Conservation (phyloP, 2,797 vertebrate species). For the Leptoclinus maculatus region DNA sequence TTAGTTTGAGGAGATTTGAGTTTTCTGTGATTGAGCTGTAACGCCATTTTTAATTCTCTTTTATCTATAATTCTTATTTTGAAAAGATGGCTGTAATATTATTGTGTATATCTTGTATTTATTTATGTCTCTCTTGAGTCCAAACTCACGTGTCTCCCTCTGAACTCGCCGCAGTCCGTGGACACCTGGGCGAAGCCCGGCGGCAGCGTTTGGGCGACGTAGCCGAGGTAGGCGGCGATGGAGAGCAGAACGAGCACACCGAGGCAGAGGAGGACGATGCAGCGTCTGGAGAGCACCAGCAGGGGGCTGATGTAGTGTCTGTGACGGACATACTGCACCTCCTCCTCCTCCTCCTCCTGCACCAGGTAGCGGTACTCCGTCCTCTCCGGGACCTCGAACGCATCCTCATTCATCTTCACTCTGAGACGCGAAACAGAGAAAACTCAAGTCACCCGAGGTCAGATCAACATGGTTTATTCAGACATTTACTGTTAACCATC, state of each 20-base stretch:
- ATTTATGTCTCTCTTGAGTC: no score
- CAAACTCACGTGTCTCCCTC: conserved; percentile 70
- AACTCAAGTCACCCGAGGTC: neutral
- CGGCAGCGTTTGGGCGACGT: conserved; percentile 79
- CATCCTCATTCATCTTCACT: conserved; percentile 80
- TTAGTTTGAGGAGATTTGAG: no score
- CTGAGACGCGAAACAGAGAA: conserved; percentile 27
- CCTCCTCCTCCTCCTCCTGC: conserved; percentile 76
- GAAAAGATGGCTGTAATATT: no score
- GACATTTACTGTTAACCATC: no score
- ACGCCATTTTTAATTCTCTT: no score
- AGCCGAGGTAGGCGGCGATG: conserved; percentile 80
- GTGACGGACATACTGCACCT: conserved; percentile 75
- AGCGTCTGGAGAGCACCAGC: conserved; percentile 78
- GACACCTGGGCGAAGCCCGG: conserved; percentile 62
- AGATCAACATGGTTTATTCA: no score
- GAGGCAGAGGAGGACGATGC: conserved; percentile 75
- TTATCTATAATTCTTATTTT: no score
- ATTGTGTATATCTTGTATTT: no score
- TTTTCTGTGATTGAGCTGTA: no score
- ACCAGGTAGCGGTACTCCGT: conserved; percentile 86
- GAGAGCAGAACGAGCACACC: conserved; percentile 72
- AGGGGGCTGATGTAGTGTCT: conserved; percentile 81
- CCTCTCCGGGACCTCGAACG: conserved; percentile 78
- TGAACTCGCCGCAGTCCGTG: conserved; percentile 71